A percentile compares a stretch with the other conserved stretches of the same genome.
Evolutionary conservation across 2,797 vertebrate genomes (phyloP).

Genomic region (Antennarius maculatus): DNA sequence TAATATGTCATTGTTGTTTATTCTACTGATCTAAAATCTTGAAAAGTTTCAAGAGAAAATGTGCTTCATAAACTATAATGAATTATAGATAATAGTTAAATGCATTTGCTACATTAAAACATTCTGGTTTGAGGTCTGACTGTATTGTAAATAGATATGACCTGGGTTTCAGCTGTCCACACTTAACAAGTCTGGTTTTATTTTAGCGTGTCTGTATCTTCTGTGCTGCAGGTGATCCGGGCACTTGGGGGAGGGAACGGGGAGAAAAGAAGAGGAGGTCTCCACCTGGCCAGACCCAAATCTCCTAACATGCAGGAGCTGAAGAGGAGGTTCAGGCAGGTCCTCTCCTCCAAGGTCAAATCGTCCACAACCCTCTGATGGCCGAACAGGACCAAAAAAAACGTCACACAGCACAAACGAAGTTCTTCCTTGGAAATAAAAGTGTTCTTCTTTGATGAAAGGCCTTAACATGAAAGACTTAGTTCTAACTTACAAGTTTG

Average conservation of each 20-base stretch:
- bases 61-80: too few relatives aligned
- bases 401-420: background rate
- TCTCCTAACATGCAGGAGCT: slow-evolving; percentile 97
- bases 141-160: too few relatives aligned
- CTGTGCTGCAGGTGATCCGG: slow-evolving; percentile 78
- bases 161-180: background rate
- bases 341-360: slow-evolving; percentile 91
- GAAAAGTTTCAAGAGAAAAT: too few relatives aligned
- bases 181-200: background rate
- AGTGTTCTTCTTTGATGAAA: background rate
- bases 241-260: slow-evolving; percentile 86
- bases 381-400: fast-evolving
- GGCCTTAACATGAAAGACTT: background rate
- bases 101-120: too few relatives aligned
- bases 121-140: too few relatives aligned
- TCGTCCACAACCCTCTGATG: slow-evolving; percentile 83
- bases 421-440: slow-evolving; percentile 10
- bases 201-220: background rate
- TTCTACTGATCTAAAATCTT: background rate
- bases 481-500: slow-evolving; percentile 9
- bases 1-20: background rate
- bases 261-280: slow-evolving; percentile 89
- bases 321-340: slow-evolving; percentile 92
- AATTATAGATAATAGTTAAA: too few relatives aligned
- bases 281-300: slow-evolving; percentile 90